phyloP scores from a whole-genome alignment of 2,888 invertebrate species.

The Polydrusus pterygomalis region DNA sequence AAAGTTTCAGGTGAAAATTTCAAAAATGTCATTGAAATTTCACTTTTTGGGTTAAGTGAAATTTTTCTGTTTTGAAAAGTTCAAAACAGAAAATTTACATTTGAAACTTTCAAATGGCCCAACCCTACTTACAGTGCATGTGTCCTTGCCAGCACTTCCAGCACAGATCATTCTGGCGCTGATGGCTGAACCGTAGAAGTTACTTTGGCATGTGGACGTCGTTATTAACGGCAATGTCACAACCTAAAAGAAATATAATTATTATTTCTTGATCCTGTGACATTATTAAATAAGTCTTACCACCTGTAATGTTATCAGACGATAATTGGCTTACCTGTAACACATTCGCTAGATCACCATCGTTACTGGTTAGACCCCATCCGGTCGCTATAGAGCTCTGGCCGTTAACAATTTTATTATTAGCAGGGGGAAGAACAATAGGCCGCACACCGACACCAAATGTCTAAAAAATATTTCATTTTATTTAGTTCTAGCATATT shows the following conservation, averaged over 20 bases:
- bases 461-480: constrained; percentile 48
- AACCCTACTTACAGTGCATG: constrained; percentile 58
- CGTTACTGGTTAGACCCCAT: constrained; percentile 59
- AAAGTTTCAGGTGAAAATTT: no score
- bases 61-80: no score
- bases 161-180: constrained; percentile 62
- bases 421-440: constrained; percentile 38
- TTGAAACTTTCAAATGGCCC: no score
- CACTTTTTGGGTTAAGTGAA: no score
- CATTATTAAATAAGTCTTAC: no score
- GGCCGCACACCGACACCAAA: constrained; percentile 44
- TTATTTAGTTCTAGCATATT: no score
- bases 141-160: constrained; percentile 60
- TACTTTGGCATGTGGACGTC: constrained; percentile 56
- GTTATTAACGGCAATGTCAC: constrained; percentile 61
- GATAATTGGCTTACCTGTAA: constrained; percentile 56
- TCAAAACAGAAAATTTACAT: no score
- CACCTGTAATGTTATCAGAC: neutral
- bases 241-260: constrained; percentile 34
- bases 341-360: constrained; percentile 53
- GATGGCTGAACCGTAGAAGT: constrained; percentile 55
- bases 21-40: no score
- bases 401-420: constrained; percentile 46
- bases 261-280: no score
- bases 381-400: constrained; percentile 59